These are phyloP conservation scores for Physocephala rufipes DNA, from an alignment of 2,888 invertebrate genomes.

Conservation along the genomic window DNA sequence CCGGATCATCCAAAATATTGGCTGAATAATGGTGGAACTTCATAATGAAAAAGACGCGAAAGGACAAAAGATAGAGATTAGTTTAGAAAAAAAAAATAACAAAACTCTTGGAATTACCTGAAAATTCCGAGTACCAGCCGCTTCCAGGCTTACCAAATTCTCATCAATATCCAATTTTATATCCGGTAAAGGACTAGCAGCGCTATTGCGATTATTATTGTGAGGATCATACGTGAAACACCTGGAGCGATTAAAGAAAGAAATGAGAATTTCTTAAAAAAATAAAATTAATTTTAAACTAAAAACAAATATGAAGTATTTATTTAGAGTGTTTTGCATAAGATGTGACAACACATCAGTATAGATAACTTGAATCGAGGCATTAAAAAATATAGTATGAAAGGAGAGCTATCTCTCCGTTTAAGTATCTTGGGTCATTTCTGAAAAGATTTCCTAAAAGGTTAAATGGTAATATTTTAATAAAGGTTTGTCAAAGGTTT, in stretches of 20 bases:
- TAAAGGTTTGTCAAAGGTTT: too few species aligned
- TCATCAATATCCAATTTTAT: slow-evolving; percentile 62
- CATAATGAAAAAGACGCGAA: not conserved
- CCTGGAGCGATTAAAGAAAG: slow-evolving; percentile 47
- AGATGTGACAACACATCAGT: too few species aligned
- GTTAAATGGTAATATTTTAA: too few species aligned
- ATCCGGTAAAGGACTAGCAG: slow-evolving; percentile 63
- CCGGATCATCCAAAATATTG: slow-evolving; percentile 91
- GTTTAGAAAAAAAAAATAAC: not conserved
- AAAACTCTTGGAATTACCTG: slow-evolving; percentile 50
- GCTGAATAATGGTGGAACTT: slow-evolving; percentile 76
- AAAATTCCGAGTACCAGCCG: slow-evolving; percentile 50
- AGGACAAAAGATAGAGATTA: not conserved
- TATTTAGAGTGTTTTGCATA: too few species aligned
- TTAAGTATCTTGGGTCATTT: too few species aligned
- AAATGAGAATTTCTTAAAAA: slow-evolving; percentile 19
- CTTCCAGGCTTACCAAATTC: slow-evolving; percentile 48
- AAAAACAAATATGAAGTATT: not conserved
- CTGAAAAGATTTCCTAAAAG: too few species aligned
- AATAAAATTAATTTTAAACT: not conserved
- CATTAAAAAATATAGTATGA: too few species aligned
- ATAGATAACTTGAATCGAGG: too few species aligned
- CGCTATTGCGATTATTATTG: slow-evolving; percentile 59
- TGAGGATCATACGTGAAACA: slow-evolving; percentile 62
- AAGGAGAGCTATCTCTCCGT: too few species aligned